Conservation (phyloP, 2,113 vertebrate genomes). For the Asarcornis scutulata region DNA sequence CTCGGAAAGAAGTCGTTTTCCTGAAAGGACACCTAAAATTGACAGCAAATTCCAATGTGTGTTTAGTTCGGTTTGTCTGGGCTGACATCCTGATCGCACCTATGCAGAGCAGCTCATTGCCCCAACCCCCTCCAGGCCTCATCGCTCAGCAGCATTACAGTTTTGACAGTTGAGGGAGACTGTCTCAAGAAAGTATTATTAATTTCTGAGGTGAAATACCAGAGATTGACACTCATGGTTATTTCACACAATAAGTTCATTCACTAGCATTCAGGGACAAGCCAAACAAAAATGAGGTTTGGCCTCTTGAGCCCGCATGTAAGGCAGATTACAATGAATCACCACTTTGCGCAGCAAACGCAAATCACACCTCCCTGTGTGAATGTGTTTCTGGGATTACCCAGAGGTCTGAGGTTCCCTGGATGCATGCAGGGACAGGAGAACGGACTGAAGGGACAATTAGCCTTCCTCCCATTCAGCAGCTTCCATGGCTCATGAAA, state of each 20-base stretch:
- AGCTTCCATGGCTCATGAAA: neutral
- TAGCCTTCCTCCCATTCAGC: neutral
- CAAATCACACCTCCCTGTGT: neutral
- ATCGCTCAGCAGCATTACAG: neutral
- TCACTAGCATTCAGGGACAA: neutral
- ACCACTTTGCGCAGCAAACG: neutral
- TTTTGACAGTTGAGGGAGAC: constrained; percentile 57
- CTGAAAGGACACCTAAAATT: neutral
- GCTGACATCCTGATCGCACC: neutral
- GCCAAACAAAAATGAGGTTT: constrained; percentile 35
- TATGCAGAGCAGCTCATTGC: neutral
- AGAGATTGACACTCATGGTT: constrained; percentile 50
- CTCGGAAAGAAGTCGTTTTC: constrained; percentile 27
- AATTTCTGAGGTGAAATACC: constrained; percentile 50
- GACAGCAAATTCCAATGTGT: constrained; percentile 17
- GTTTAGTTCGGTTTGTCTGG: constrained; percentile 1
- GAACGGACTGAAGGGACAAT: neutral
- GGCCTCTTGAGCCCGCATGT: neutral
- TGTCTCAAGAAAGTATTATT: constrained; percentile 57
- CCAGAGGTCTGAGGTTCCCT: neutral
- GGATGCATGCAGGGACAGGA: neutral
- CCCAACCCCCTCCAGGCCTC: neutral
- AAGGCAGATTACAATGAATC: neutral
- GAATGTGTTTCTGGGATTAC: neutral
- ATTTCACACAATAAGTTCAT: constrained; percentile 50